Conservation (phyloP, 2,888 invertebrate species). For the Lamproptera curius region DNA sequence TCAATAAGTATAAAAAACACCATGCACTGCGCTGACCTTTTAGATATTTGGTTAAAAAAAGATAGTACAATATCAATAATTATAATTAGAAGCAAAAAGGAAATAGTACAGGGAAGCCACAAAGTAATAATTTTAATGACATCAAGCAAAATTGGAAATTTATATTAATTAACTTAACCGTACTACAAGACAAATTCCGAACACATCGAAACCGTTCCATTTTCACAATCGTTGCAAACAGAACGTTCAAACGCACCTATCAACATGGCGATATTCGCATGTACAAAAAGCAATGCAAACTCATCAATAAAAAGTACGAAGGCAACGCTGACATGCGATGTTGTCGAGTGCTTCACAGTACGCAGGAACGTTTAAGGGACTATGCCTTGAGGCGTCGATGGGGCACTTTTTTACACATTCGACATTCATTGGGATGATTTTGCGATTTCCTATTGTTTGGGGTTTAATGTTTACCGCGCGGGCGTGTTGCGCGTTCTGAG, state of each 20-base stretch:
- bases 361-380: constrained; percentile 30
- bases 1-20: no score
- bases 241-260: not conserved
- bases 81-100: no score
- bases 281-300: constrained; percentile 15
- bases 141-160: no score
- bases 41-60: no score
- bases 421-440: constrained; percentile 62
- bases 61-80: no score
- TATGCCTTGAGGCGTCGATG: constrained; percentile 32
- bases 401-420: constrained; percentile 56
- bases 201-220: no score
- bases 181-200: no score
- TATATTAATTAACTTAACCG: no score
- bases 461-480: constrained; percentile 13
- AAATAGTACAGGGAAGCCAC: no score
- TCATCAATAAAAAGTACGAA: constrained; percentile 16
- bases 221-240: no score
- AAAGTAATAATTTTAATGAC: no score
- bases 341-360: constrained; percentile 13
- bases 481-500: constrained; percentile 5
- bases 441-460: constrained; percentile 42
- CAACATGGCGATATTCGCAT: constrained; percentile 14
- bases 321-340: constrained; percentile 13
- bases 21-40: no score